Base-by-base conservation (phyloP, 1,140 invertebrate genomes). In the Drosophila kepulauana region DNA sequence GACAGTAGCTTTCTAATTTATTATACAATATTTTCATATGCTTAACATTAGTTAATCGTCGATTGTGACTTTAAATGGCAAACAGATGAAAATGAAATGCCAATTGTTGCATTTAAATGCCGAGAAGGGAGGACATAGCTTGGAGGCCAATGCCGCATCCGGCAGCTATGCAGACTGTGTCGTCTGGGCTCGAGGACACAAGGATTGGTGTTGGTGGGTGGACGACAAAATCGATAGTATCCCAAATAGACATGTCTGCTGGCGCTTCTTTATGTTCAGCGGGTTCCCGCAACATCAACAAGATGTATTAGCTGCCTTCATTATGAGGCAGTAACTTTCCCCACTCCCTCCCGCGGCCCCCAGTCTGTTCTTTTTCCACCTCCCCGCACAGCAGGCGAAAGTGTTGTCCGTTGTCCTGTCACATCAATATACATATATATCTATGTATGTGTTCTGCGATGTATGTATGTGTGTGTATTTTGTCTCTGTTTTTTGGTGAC, bases 51-150 rank as follows among this genome's bases (percentile, higher is more conserved):
- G 20, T 25, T 25, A 25, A 25, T 25, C 20, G 20, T 43, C n/a
- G 41, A 38, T 13, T 5, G 25, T 15, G 16, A 30, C 79, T 79
- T 86, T 51, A 81, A 85, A 16, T 49, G 16, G 20, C 58, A 3
- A 30, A 33, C 49, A 66, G 46, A 70, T 79, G 58, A 79, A 87
- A 79, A 77, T 88, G 82, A 63, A 88, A 87, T 87, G 84, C 75
- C 79, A 87, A 87, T 87, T 87, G 84, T 87, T 88, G 82, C 84
- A 87, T 87, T 87, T 82, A 87, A 87, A 88, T 80, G 82, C 41
- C 46, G 63, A 8, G 58, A 28, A 28, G 63, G 5, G 58, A 28
- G 13, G 43, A 41, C 43, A 10, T 13, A 7, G 20, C 49, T 38
- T 10, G 13, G 41, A 72, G 51, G 38, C 66, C 57, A 62, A 43